A percentile compares a stretch with the other conserved stretches of the same genome.
These are phyloP conservation scores for Aleiodes leptofemur DNA, from an alignment of 2,888 invertebrate species.

Conservation along the genomic window DNA sequence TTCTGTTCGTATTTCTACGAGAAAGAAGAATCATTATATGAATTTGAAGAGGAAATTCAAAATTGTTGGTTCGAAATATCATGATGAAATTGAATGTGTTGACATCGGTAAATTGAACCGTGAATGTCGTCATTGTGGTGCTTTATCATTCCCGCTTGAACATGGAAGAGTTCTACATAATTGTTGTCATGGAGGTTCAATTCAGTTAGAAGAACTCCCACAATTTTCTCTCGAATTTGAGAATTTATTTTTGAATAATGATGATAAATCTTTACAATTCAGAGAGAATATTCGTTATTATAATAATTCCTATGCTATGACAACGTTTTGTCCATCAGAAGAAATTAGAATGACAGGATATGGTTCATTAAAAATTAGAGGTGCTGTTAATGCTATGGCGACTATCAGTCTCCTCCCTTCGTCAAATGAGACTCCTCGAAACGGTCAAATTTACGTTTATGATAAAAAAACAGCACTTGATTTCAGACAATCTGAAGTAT, in stretches of 20 bases:
- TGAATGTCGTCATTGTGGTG: not conserved
- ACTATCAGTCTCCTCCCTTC: no score
- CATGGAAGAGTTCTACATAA: not conserved
- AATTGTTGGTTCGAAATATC: no score
- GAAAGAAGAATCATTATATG: no score
- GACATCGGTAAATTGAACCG: not conserved
- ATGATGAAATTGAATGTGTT: not conserved
- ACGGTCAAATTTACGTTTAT: not conserved
- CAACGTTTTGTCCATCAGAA: not conserved
- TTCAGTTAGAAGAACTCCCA: not conserved
- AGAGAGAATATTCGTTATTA: not conserved
- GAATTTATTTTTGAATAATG: not conserved
- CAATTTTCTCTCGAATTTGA: not conserved
- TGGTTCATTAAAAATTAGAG: not conserved
- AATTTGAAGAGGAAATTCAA: no score
- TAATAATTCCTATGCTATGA: not conserved
- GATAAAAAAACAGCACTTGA: not conserved
- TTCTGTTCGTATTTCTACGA: no score
- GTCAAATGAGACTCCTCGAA: not conserved
- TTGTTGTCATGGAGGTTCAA: not conserved
- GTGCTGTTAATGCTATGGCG: no score
- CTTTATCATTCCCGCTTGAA: not conserved
- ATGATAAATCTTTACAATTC: not conserved
- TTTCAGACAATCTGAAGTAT: not conserved
- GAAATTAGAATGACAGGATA: not conserved